Conservation (phyloP, 2,888 invertebrate species). For the Drosophila anceps region DNA sequence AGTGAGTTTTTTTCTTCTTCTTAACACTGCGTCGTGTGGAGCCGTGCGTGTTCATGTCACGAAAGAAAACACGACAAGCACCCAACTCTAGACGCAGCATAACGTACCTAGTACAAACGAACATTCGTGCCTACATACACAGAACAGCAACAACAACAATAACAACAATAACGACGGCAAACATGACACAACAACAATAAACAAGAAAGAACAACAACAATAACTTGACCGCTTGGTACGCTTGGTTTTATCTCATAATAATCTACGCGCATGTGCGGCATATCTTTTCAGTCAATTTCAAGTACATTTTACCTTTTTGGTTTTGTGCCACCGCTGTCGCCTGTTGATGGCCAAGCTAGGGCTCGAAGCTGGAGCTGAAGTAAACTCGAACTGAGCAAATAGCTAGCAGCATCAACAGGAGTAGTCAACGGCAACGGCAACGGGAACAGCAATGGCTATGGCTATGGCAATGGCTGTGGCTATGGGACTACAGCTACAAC, state of each 20-base stretch:
- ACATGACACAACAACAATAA: slow-evolving; percentile 19
- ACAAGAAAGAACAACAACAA: slow-evolving; percentile 21
- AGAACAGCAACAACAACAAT: slow-evolving; percentile 4
- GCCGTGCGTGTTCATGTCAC: slow-evolving; percentile 13
- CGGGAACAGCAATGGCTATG: slow-evolving; percentile 29
- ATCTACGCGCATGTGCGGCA: slow-evolving; percentile 80
- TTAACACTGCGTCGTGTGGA: slow-evolving; percentile 1
- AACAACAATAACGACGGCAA: slow-evolving; percentile 14
- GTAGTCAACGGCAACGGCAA: slow-evolving; percentile 36
- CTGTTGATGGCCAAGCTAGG: slow-evolving; percentile 55
- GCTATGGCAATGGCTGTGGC: slow-evolving; percentile 30
- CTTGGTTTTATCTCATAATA: slow-evolving; percentile 72
- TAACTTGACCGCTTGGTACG: slow-evolving; percentile 33
- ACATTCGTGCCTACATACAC: background rate
- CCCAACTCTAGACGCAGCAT: slow-evolving; percentile 36
- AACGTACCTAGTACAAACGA: slow-evolving; percentile 1
- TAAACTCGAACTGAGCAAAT: slow-evolving; percentile 30
- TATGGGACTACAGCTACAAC: slow-evolving; percentile 41
- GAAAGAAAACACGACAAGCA: slow-evolving; percentile 23
- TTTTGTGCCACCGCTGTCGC: slow-evolving; percentile 55
- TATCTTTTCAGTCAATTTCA: slow-evolving; percentile 79
- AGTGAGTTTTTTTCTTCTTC: background rate
- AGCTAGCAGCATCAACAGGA: slow-evolving; percentile 32
- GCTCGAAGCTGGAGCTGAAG: slow-evolving; percentile 35
- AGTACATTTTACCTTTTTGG: slow-evolving; percentile 73